Evolutionary conservation across 2,113 vertebrate species (phyloP).

Genomic region (Chloropsis cyanopogon): DNA sequence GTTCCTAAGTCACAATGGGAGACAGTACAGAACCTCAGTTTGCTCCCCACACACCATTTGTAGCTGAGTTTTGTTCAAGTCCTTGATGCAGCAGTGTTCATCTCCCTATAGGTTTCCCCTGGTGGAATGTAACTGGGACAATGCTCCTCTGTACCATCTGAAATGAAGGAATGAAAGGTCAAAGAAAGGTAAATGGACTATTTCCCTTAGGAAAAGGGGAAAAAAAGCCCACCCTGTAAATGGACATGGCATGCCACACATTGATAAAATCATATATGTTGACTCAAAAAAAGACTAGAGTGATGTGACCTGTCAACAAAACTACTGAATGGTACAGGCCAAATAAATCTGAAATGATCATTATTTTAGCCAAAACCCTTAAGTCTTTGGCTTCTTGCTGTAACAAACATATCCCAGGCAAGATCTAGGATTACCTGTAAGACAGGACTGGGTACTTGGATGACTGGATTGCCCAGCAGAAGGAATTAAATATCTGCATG

Average conservation of each 20-base stretch:
- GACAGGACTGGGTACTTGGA: neutral
- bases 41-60: neutral
- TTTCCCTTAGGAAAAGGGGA: neutral
- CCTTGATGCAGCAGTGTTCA: neutral
- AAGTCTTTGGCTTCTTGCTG: neutral
- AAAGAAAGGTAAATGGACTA: neutral
- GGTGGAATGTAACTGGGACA: neutral
- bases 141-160: fast-evolving
- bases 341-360: neutral
- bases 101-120: neutral
- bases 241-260: neutral
- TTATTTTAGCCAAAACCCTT: neutral
- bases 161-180: neutral
- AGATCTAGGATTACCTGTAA: neutral
- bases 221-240: fast-evolving
- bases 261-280: neutral
- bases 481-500: neutral
- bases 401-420: neutral
- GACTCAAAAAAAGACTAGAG: neutral
- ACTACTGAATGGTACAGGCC: neutral
- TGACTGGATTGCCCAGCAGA: neutral
- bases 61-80: neutral
- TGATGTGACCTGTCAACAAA: neutral
- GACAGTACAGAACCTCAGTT: neutral
- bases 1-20: fast-evolving